These are phyloP conservation scores for Aproaerema taeniolella DNA, from an alignment of 2,888 invertebrate species.

Conservation along the genomic window DNA sequence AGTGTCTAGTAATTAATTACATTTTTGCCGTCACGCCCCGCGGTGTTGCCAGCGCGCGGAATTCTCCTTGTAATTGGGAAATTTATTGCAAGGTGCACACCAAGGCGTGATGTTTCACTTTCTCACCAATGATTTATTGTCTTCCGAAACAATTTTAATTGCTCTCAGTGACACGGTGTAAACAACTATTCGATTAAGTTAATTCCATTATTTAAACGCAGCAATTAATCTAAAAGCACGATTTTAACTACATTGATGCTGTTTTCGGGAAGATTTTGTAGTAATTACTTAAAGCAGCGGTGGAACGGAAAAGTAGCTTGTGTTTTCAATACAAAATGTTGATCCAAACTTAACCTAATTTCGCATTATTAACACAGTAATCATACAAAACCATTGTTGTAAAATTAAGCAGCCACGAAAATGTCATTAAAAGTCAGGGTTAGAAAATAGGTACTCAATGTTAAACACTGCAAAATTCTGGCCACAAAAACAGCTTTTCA, in stretches of 20 bases:
- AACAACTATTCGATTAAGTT: conserved; percentile 77
- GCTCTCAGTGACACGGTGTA: conserved; percentile 73
- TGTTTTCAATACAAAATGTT: no score
- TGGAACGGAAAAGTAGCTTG: no score
- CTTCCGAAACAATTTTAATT: conserved; percentile 75
- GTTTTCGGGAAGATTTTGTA: conserved; percentile 17
- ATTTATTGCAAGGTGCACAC: conserved; percentile 75
- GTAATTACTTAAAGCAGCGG: no score
- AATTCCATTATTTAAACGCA: conserved; percentile 63
- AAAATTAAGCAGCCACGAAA: no score
- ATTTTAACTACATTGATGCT: conserved; percentile 29
- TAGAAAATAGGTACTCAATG: no score
- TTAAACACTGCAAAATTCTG: conserved; percentile 18
- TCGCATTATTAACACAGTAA: no score
- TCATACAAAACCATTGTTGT: no score
- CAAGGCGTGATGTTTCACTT: conserved; percentile 73
- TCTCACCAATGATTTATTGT: conserved; percentile 72
- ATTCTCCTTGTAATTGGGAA: conserved; percentile 70
- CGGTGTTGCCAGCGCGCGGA: conserved; percentile 52
- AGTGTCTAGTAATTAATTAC: conserved; percentile 56
- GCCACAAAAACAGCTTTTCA: conserved; percentile 39
- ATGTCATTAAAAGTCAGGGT: no score
- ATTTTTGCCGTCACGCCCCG: conserved; percentile 54
- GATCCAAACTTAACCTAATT: no score
- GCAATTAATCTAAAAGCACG: conserved; percentile 67